Evolutionary conservation across 2,113 vertebrate genomes (phyloP).

Genomic region (Festucalex cinctus): DNA sequence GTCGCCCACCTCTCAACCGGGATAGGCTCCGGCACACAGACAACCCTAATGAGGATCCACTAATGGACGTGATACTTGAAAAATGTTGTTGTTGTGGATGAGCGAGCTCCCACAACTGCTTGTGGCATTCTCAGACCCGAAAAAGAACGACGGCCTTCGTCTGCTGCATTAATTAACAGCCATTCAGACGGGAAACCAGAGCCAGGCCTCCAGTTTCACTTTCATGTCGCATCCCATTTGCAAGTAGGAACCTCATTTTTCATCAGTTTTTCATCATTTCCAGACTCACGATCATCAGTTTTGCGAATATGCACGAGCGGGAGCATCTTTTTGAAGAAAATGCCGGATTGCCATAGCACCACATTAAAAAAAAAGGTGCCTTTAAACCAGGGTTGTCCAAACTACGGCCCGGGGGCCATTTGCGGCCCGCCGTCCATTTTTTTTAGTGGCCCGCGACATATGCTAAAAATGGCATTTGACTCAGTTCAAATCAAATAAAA

Average conservation of each 20-base stretch:
- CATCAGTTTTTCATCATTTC: slow-evolving; percentile 61
- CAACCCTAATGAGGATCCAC: background rate
- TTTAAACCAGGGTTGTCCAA: too few species aligned
- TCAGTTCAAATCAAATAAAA: too few species aligned
- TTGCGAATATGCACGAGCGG: slow-evolving; percentile 27
- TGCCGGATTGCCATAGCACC: slow-evolving; percentile 43
- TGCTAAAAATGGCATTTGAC: too few species aligned
- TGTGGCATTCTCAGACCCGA: slow-evolving; percentile 34
- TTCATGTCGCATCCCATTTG: slow-evolving; percentile 68
- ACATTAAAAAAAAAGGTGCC: slow-evolving; percentile 54
- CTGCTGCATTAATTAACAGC: slow-evolving; percentile 72
- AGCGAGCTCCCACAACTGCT: slow-evolving; percentile 39
- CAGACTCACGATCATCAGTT: slow-evolving; percentile 53
- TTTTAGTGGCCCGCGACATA: too few species aligned
- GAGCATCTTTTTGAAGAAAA: slow-evolving; percentile 13
- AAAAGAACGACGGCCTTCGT: slow-evolving; percentile 57
- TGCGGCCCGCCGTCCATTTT: too few species aligned
- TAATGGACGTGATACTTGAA: slow-evolving; percentile 25
- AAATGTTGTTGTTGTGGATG: slow-evolving; percentile 37
- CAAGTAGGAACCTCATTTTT: slow-evolving; percentile 62
- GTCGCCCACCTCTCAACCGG: background rate
- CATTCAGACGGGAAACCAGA: slow-evolving; percentile 72
- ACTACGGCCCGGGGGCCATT: too few species aligned
- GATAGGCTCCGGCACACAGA: background rate
- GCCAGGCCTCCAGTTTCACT: slow-evolving; percentile 57